phyloP scores from a whole-genome alignment of 2,888 invertebrate genomes.

The Aquatica leii region DNA sequence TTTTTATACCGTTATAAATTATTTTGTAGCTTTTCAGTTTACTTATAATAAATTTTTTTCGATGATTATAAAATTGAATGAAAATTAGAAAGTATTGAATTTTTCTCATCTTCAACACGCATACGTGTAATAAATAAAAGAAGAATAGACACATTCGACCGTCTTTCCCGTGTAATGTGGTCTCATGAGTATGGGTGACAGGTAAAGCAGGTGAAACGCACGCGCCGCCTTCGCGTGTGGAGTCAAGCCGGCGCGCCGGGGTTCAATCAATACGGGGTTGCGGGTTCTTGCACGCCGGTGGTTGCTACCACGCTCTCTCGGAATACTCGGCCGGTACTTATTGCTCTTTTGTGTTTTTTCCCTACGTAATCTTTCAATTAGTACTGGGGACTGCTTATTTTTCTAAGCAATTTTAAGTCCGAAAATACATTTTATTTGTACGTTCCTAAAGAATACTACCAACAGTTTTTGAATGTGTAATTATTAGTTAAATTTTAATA shows the following conservation, averaged over 20 bases:
- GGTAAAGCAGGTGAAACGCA: slow-evolving; percentile 61
- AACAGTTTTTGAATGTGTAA: not conserved
- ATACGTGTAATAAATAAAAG: slow-evolving; percentile 24
- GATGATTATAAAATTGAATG: too few relatives aligned
- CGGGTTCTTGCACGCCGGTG: slow-evolving; percentile 62
- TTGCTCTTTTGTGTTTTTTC: slow-evolving; percentile 15
- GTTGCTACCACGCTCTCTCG: slow-evolving; percentile 52
- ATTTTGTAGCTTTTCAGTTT: not conserved
- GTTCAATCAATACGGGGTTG: slow-evolving; percentile 54
- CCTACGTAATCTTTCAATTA: slow-evolving; percentile 6
- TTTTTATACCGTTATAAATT: not conserved
- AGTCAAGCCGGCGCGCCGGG: slow-evolving; percentile 57
- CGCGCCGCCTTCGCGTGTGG: slow-evolving; percentile 62
- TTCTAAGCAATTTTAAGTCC: not conserved
- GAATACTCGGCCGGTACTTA: slow-evolving; percentile 29
- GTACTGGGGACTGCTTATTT: not conserved
- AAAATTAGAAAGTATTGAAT: not conserved
- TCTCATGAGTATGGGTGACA: slow-evolving; percentile 57
- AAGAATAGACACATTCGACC: slow-evolving; percentile 25
- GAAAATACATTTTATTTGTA: not conserved
- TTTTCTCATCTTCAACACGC: slow-evolving; percentile 7
- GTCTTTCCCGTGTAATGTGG: slow-evolving; percentile 38
- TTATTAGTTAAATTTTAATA: slow-evolving; percentile 1
- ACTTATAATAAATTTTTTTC: too few relatives aligned
- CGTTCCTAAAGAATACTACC: too few relatives aligned